Evolutionary conservation across 2,888 invertebrate genomes (phyloP), one percentile per base, ranked within the genome.

Genomic region (Bellardia pandia): DNA sequence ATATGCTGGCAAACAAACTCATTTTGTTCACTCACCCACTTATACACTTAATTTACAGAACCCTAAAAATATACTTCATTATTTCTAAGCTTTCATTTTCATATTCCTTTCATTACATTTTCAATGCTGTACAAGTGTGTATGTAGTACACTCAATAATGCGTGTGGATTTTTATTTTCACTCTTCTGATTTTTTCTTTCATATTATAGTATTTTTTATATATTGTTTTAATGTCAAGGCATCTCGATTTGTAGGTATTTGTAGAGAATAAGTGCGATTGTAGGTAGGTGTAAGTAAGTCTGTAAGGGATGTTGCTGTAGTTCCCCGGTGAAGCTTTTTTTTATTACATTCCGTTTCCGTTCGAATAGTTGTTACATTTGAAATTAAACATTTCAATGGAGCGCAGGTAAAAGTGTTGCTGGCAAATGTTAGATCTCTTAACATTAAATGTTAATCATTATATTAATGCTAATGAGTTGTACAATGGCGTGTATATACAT

Each of bases 401-500:
- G 56, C 6, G 66, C 7, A 60, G 14, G 76, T 60, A 16, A 13
- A 37, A 60, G 51, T n/a, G 14, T 48, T 60, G 33, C 7, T 42
- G 71, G 23, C 71, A 72, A 66, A 53, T 40, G 37, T 23, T 66
- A 23, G 58, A 48, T 45, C 45, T 78, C n/a, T 62, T n/a, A 83
- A 62, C 82, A 77, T 66, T 78, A 72, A 84, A 78, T 66, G 77
- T 78, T 78, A 72, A 74, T 78, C 72, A 78, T 84, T 84, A 78
- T 51, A 66, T 62, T 56, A 66, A 78, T 72, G 66, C 77, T 84
- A 78, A 74, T 78, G 71, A 72, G 74, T 64, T 68, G 23, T 58
- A 62, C 16, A 51, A 75, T 75, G 62, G 75, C 75, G 75, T 75
- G 48, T 13, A 75, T 23, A 62, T 51, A n/a, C 13, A 62, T 51